phyloP scores from a whole-genome alignment of 2,113 vertebrate species.

The Tapirus terrestris region DNA sequence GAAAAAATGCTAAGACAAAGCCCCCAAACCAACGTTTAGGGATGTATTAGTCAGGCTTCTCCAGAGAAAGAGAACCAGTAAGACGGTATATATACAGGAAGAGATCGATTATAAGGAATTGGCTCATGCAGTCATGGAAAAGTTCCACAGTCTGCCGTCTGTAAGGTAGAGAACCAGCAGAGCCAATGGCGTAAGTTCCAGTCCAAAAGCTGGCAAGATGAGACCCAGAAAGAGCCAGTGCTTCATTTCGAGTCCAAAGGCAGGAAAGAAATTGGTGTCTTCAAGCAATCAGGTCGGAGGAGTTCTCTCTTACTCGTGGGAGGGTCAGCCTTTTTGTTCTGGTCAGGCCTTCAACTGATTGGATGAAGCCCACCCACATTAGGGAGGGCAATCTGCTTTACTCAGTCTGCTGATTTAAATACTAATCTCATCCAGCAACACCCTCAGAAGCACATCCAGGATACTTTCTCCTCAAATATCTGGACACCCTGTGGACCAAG shows the following conservation, averaged over 20 bases:
- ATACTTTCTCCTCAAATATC: not conserved
- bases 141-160: not conserved
- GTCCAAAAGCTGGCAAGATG: not conserved
- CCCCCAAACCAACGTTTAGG: not conserved
- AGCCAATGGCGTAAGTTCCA: accelerated
- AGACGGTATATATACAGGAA: not conserved
- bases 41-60: not conserved
- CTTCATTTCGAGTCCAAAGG: not conserved
- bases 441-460: not conserved
- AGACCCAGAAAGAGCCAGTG: not conserved
- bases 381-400: not conserved
- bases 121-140: not conserved
- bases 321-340: not conserved
- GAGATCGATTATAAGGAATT: not conserved
- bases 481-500: not conserved
- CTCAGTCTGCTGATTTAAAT: not conserved
- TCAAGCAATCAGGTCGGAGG: not conserved
- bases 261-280: not conserved
- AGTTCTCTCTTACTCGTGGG: not conserved
- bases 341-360: not conserved
- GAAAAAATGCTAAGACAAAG: not conserved
- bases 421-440: not conserved
- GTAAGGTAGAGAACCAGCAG: not conserved
- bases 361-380: not conserved
- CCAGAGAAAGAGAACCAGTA: not conserved